phyloP scores from a whole-genome alignment of 2,797 vertebrate genomes.

The Tokudaia tokunoshimensis region DNA sequence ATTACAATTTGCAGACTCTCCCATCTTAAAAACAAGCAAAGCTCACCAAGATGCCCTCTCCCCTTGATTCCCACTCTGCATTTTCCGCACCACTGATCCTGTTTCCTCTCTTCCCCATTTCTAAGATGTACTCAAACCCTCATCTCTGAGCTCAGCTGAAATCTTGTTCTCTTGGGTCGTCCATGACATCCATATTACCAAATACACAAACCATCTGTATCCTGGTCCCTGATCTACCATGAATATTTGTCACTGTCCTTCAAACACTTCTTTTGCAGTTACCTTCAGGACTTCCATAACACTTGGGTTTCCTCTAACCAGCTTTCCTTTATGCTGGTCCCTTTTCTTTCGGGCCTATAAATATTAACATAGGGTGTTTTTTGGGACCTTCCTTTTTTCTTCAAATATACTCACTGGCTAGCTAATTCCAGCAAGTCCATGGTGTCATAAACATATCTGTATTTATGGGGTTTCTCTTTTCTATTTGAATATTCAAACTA shows the following conservation, averaged over 20 bases:
- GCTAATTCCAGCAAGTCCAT: neutral
- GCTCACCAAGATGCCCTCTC: neutral
- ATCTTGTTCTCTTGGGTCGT: neutral
- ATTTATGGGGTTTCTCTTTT: neutral
- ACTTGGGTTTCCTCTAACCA: neutral
- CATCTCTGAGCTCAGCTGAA: neutral
- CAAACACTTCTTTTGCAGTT: neutral
- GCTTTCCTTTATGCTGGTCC: neutral
- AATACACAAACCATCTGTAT: neutral
- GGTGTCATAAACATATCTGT: neutral
- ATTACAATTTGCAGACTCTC: neutral
- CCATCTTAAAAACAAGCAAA: constrained; percentile 22
- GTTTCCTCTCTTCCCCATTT: neutral
- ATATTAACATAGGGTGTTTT: neutral
- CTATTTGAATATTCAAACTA: neutral
- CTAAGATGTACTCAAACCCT: neutral
- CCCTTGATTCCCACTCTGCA: accelerated
- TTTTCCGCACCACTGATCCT: neutral
- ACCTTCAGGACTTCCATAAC: neutral
- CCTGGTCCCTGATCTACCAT: neutral
- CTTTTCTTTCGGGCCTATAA: neutral
- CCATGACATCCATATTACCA: neutral
- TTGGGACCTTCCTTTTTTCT: neutral
- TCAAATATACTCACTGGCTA: neutral
- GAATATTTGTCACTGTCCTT: neutral